Evolutionary conservation across 2,113 vertebrate species (phyloP).

Genomic region (Syrrhaptes paradoxus): DNA sequence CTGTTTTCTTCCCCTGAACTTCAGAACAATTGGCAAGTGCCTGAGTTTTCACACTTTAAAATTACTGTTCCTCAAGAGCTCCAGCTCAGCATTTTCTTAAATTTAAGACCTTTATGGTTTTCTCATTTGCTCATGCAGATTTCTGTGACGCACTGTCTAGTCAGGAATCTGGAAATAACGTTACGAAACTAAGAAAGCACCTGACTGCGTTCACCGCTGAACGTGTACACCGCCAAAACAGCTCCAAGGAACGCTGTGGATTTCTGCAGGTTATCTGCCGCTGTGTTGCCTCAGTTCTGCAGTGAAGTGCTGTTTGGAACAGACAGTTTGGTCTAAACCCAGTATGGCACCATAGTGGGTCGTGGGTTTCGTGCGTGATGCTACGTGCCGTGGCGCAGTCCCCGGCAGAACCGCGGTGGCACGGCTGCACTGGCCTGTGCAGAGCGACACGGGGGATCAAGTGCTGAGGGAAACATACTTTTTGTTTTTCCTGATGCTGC

Average conservation of each 20-base stretch:
- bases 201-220: neutral
- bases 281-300: neutral
- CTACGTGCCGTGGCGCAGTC: neutral
- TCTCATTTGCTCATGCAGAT: neutral
- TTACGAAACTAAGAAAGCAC: neutral
- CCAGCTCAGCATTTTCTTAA: neutral
- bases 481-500: neutral
- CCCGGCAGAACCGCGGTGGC: neutral
- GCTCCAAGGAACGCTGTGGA: neutral
- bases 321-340: neutral
- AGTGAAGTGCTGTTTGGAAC: neutral
- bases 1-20: neutral
- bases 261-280: neutral
- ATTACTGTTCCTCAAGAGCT: neutral
- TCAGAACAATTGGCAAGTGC: neutral
- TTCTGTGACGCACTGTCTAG: neutral
- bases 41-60: neutral
- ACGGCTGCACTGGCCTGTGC: neutral
- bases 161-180: neutral
- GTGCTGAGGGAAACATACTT: neutral
- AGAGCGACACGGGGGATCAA: neutral
- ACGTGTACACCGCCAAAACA: neutral
- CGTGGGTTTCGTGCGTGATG: neutral
- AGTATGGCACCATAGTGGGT: fast-evolving
- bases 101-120: neutral